phyloP scores from a whole-genome alignment of 1,140 invertebrate species.

The Diorhabda elongata region DNA sequence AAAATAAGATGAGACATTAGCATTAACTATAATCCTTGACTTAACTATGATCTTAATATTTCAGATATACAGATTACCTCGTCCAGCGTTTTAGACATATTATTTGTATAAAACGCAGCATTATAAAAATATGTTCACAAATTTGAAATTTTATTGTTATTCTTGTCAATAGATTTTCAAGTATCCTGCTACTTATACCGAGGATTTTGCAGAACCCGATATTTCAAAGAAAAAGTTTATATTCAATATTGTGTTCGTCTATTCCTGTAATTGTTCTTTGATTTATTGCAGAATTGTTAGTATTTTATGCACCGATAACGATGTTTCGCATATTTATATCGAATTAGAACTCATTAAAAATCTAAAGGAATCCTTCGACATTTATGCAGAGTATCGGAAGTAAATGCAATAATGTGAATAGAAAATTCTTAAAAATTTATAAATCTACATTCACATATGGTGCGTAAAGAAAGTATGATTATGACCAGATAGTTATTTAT shows the following conservation, averaged over 20 bases:
- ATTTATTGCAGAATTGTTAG: constrained; percentile 11
- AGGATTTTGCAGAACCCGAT: neutral
- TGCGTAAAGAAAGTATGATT: too few species aligned
- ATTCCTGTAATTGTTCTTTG: constrained; percentile 16
- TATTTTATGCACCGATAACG: constrained; percentile 6
- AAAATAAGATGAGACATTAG: too few species aligned
- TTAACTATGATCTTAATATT: too few species aligned
- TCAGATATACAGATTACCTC: too few species aligned
- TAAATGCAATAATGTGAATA: neutral
- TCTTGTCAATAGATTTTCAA: neutral
- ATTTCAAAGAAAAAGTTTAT: constrained; percentile 11
- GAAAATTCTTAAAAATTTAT: neutral
- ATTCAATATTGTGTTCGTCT: neutral
- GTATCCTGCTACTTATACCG: neutral
- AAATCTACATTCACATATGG: too few species aligned
- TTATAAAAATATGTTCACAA: too few species aligned
- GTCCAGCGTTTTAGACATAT: too few species aligned
- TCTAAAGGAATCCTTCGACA: neutral
- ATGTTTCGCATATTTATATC: constrained; percentile 9
- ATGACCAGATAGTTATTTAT: too few species aligned
- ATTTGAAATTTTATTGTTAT: neutral
- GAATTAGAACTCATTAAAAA: constrained; percentile 5
- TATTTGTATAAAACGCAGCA: too few species aligned
- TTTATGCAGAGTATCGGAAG: neutral
- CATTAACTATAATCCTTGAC: too few species aligned